Evolutionary conservation across 2,797 vertebrate species (phyloP).

Genomic region (Lacerta agilis): DNA sequence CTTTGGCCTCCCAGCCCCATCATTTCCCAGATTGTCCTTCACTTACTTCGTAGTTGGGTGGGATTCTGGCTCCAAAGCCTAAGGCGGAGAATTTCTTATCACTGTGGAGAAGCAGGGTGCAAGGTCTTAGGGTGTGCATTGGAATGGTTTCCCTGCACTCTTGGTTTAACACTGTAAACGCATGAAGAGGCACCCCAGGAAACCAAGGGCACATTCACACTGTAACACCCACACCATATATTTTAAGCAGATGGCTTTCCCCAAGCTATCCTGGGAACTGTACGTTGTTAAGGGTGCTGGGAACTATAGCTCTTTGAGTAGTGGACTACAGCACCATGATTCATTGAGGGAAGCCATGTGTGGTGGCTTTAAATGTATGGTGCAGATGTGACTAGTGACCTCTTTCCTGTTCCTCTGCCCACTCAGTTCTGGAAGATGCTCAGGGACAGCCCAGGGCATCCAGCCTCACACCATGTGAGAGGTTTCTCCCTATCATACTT

Average conservation of each 20-base stretch:
- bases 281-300: too few species aligned
- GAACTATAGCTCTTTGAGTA: too few species aligned
- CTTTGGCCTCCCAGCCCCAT: background rate
- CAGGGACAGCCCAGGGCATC: background rate
- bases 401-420: background rate
- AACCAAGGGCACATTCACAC: background rate
- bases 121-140: background rate
- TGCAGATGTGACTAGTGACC: background rate
- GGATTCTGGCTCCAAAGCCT: constrained; percentile 96
- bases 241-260: too few species aligned
- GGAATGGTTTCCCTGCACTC: too few species aligned
- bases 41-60: constrained; percentile 94
- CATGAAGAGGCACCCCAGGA: background rate
- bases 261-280: too few species aligned
- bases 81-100: constrained; percentile 96
- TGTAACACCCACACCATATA: too few species aligned
- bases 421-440: too few species aligned
- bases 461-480: background rate
- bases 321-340: too few species aligned
- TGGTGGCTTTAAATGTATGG: too few species aligned
- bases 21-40: accelerated
- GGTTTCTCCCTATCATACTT: background rate
- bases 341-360: too few species aligned
- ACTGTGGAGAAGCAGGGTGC: constrained; percentile 71
- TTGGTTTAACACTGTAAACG: accelerated